These are phyloP conservation scores for Mimachlamys varia DNA, from an alignment of 2,888 invertebrate genomes.

Conservation along the genomic window DNA sequence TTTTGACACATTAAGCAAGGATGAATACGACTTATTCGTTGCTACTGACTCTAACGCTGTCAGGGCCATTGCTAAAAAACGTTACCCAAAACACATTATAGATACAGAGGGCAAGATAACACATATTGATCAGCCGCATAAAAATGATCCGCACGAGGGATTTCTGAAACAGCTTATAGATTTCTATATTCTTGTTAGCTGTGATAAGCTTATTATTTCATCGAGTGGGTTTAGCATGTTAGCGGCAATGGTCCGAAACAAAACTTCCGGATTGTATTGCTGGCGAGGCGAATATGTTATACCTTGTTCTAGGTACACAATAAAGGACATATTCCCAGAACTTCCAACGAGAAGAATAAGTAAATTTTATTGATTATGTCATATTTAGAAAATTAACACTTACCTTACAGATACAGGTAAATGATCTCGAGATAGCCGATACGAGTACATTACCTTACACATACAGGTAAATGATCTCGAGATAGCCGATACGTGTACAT, in stretches of 20 bases:
- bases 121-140: background rate
- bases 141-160: background rate
- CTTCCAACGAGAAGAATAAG: no score
- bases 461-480: no score
- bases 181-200: background rate
- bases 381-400: no score
- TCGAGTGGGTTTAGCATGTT: background rate
- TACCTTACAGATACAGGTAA: no score
- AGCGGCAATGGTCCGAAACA: background rate
- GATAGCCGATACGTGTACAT: no score
- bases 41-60: background rate
- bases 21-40: background rate
- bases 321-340: background rate
- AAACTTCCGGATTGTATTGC: background rate
- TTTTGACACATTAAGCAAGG: background rate
- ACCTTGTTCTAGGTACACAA: background rate
- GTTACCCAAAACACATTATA: background rate
- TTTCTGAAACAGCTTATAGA: background rate
- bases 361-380: no score
- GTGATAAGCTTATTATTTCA: background rate
- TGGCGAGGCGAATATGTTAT: background rate
- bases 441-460: no score
- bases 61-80: background rate
- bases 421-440: no score
- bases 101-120: background rate